A percentile compares a stretch with the other conserved stretches of the same genome.
Evolutionary conservation across 2,113 vertebrate genomes (phyloP).

Genomic region (Sphaerodactylus townsendi): DNA sequence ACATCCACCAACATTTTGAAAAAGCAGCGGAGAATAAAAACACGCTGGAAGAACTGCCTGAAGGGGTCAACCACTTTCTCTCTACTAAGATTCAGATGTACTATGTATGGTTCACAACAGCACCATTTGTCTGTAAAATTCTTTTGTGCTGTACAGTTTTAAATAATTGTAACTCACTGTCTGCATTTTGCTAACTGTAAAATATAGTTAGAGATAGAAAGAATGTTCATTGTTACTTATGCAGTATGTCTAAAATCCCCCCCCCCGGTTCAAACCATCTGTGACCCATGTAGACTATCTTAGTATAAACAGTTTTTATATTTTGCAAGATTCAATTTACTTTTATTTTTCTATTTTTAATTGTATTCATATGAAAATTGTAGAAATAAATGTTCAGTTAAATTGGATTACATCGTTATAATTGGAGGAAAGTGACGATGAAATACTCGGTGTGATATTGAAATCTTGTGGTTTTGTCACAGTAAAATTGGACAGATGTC

Average conservation of each 20-base stretch:
- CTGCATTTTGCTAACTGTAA: constrained; percentile 46
- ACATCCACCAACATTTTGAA: constrained; percentile 33
- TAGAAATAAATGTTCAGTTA: constrained; percentile 74
- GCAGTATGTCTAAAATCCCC: constrained; percentile 44
- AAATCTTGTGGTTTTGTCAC: constrained; percentile 2
- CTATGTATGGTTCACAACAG: constrained; percentile 47
- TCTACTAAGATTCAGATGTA: constrained; percentile 42
- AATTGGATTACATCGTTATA: constrained; percentile 62
- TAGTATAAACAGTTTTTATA: constrained; percentile 75
- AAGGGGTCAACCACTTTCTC: constrained; percentile 40
- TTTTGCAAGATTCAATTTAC: constrained; percentile 78
- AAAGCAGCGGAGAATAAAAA: constrained; percentile 27
- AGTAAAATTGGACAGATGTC: not conserved
- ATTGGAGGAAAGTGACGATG: constrained; percentile 19
- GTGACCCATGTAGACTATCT: constrained; percentile 47
- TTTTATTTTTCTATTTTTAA: constrained; percentile 85
- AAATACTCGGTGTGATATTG: not conserved
- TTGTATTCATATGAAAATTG: constrained; percentile 74
- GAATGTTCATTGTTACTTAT: constrained; percentile 40
- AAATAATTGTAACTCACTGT: constrained; percentile 21
- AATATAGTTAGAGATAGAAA: constrained; percentile 51
- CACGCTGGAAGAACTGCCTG: constrained; percentile 55
- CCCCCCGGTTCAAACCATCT: constrained; percentile 47
- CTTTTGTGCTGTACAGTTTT: constrained; percentile 43
- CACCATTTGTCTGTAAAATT: constrained; percentile 54